A percentile compares a stretch with the other conserved stretches of the same genome.
Conservation (phyloP, 1,140 invertebrate species). For the Bradysia coprophila region DNA sequence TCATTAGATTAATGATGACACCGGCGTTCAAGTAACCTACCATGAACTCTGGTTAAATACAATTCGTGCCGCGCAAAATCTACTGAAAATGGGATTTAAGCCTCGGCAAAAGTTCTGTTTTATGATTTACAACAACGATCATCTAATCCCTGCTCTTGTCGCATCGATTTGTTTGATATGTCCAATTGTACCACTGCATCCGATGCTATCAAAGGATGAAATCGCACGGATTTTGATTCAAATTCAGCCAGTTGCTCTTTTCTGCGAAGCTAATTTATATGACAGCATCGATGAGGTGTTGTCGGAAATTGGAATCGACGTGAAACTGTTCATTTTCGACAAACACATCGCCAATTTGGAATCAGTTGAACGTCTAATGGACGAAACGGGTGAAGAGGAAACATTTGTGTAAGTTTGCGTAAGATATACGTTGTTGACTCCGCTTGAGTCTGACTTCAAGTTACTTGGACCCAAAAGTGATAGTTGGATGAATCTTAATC, state of each 20-base stretch:
- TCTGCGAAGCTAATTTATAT: background rate
- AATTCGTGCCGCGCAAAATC: background rate
- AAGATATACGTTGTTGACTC: too few species aligned
- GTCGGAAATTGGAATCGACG: background rate
- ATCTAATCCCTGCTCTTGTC: background rate
- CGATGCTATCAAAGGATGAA: background rate
- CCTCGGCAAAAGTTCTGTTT: background rate
- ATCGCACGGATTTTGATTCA: background rate
- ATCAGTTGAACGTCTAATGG: background rate
- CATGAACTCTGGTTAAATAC: background rate
- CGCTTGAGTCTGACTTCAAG: too few species aligned
- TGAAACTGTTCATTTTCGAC: background rate
- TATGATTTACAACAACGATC: background rate
- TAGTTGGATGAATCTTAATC: too few species aligned
- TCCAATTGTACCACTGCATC: background rate
- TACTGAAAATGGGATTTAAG: background rate
- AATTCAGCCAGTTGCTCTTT: background rate
- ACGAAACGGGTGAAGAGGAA: background rate
- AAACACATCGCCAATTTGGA: background rate
- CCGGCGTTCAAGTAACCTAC: background rate
- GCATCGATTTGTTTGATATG: background rate
- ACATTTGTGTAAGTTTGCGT: background rate
- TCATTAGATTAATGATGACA: background rate
- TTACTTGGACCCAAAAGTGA: too few species aligned
- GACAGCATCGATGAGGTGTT: background rate